phyloP scores from a whole-genome alignment of 2,113 vertebrate genomes.

The Lynx canadensis region DNA sequence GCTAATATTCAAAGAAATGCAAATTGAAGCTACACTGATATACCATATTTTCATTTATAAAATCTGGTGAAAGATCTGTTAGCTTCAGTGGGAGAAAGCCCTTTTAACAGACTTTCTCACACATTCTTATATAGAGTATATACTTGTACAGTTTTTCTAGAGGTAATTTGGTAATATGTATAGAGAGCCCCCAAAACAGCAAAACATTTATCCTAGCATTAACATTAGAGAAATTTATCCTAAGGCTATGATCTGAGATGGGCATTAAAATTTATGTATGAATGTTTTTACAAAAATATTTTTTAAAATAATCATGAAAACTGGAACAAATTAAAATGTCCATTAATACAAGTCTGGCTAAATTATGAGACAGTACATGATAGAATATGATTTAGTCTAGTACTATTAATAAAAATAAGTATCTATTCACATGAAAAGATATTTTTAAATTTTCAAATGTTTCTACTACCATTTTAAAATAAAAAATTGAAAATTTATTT shows the following conservation, averaged over 20 bases:
- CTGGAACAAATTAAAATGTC: background rate
- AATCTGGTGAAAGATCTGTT: background rate
- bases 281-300: background rate
- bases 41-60: background rate
- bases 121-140: background rate
- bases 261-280: background rate
- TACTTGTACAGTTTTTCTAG: background rate
- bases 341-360: background rate
- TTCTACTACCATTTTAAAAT: background rate
- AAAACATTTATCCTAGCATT: background rate
- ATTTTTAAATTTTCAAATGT: constrained; percentile 4
- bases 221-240: background rate
- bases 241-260: background rate
- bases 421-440: background rate
- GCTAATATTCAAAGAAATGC: background rate
- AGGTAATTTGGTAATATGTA: background rate
- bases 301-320: constrained; percentile 4
- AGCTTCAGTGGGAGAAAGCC: background rate
- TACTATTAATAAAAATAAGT: constrained; percentile 1
- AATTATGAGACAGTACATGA: background rate
- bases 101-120: background rate
- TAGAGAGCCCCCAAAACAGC: background rate
- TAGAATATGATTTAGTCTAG: background rate
- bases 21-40: background rate
- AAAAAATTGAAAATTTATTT: background rate